Base-by-base conservation (phyloP, 2,113 vertebrate species). In the Eublepharis macularius region DNA sequence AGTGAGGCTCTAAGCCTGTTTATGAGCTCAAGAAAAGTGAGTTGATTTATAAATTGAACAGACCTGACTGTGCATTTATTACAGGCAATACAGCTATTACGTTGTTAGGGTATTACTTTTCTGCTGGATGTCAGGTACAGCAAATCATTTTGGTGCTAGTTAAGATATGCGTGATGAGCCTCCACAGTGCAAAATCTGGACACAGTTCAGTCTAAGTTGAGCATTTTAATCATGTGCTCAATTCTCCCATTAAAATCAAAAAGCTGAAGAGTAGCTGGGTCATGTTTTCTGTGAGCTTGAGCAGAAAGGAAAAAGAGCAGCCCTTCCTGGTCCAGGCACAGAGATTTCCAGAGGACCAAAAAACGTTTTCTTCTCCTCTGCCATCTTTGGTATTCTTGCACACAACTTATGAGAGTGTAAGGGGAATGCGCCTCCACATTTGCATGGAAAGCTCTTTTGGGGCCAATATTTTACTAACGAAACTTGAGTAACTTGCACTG, bases 31-130 rank as follows among this genome's bases (percentile, higher is more conserved):
- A 89, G 82, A 72, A 91, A 91, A 93, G 81, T 13, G 79, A 86
- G 82, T 34, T 92, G 88, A 92, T 92, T 85, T 88, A 90, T 66
- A 89, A 92, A 89, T 70, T 80, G 87, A 83, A 81, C 60, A 91
- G 34, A 82, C 83, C 87, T 91, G 90, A 85, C 11, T 26, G 43
- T 80, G 82, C 91, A 91, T 91, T 88, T 86, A 17, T 69, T 90
- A 90, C 68, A 91, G 84, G 57, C 0, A 2, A 90, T 74, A 43
- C 12, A 76, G 57, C 74, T 88, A 41, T 81, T 91, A 84, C 84
- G 91, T 91, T 88, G 91, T 80, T 54, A 70, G 77, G 89, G 49
- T 19, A 83, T 63, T 74, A 85, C 57, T 91, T 93, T 95, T 90
- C 68, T 82, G 82, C 1, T 80, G 77, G 72, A 12, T 81, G 70